Base-by-base conservation (phyloP, 2,113 vertebrate genomes). In the Sebastes schlegelii region DNA sequence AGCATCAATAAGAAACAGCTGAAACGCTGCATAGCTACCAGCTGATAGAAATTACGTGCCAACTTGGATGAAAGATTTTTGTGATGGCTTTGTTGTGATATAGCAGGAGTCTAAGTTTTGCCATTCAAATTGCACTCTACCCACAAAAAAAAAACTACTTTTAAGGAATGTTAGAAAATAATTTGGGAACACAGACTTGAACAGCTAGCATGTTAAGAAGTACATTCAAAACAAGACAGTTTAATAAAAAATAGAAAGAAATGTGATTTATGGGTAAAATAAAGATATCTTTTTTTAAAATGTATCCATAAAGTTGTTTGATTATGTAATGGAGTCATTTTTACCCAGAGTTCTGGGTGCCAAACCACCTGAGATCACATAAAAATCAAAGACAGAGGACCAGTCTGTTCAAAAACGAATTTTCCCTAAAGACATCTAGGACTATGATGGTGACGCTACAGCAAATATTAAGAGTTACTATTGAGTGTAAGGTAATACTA, bases 131-230 rank as follows among this genome's bases (percentile, higher is more conserved):
- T 71, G 70, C 49, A 67, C 63, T 34, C 26, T 16, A 76, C 52
- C 68, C 68, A 86, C 34, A 74, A 16, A 71, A 3, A 19, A 5
- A 42, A 17, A 68, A 61, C n/a, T 65, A 40, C 17, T 73, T 60
- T 64, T 13, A 17, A 69, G 91, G 92, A 95, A 95, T 85, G 84
- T 83, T 74, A 42, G 12, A 75, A 76, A 82, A 70, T 13, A 8
- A 64, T 48, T 12, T 55, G 34, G 19, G 19, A 55, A 80, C 12
- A 6, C 17, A 23, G 14, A 74, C 19, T 14, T 49, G 26, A 76
- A 55, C 34, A 55, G 17, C 16, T 42, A 52, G 67, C 21, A 51
- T 16, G 11, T 46, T 19, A 26, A 60, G 26, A 74, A 69, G 4
- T 11, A 87, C 70, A 76, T 82, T 75, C 46, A 72, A 83, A 79